Evolutionary conservation across 2,113 vertebrate species (phyloP).

Genomic region (Poicephalus meyeri): DNA sequence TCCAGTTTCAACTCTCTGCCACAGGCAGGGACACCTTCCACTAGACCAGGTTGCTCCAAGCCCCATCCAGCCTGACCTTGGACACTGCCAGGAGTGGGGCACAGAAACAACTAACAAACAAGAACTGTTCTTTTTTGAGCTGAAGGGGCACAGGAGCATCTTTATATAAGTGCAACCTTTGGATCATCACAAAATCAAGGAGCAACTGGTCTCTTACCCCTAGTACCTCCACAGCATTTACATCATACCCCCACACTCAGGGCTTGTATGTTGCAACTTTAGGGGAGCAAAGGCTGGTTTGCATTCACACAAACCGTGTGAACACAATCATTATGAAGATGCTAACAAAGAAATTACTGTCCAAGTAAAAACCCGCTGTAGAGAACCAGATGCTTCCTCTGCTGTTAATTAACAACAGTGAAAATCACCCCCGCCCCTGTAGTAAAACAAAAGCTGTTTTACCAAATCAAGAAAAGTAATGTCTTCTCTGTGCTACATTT

Average conservation of each 20-base stretch:
- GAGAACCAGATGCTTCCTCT: neutral
- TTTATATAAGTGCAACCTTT: accelerated
- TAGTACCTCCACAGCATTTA: neutral
- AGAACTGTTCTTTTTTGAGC: neutral
- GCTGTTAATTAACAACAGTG: neutral
- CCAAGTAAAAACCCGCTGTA: neutral
- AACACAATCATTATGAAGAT: neutral
- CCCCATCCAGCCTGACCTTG: neutral
- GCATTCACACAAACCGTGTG: neutral
- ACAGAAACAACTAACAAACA: neutral
- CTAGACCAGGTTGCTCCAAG: neutral
- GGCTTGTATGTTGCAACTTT: neutral
- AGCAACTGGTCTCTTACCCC: neutral
- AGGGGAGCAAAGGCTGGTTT: neutral
- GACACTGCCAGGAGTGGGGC: neutral
- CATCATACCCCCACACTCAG: neutral
- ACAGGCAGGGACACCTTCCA: neutral
- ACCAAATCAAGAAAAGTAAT: neutral
- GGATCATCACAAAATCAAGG: neutral
- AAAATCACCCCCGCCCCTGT: neutral
- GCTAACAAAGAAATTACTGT: neutral
- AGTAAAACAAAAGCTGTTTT: neutral
- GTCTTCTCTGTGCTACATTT: neutral
- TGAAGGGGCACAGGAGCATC: neutral
- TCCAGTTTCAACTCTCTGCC: neutral